Evolutionary conservation across 2,888 invertebrate genomes (phyloP).

Genomic region (Hirtodrosophila duncani): DNA sequence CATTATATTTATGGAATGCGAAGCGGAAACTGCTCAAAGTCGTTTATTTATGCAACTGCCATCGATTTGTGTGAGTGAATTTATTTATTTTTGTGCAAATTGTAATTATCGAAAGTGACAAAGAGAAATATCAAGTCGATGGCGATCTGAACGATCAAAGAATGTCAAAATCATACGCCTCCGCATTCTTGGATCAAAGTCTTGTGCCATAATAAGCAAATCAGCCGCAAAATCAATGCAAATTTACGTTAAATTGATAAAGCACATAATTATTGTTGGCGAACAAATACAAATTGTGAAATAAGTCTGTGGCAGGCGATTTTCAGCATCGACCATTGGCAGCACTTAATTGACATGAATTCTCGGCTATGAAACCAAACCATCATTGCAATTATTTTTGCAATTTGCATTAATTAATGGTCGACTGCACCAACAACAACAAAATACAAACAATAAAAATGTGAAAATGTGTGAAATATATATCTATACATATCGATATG

Average conservation of each 20-base stretch:
- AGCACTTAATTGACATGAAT: too few relatives aligned
- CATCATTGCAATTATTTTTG: conserved; percentile 16
- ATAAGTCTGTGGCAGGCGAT: neutral
- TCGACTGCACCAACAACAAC: neutral
- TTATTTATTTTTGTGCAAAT: neutral
- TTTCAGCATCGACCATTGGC: too few relatives aligned
- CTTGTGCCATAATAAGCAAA: conserved; percentile 40
- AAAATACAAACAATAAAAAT: conserved; percentile 4
- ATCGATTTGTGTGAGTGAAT: conserved; percentile 34
- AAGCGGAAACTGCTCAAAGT: conserved; percentile 25
- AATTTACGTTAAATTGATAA: conserved; percentile 36
- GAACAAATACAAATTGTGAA: neutral
- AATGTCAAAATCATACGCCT: conserved; percentile 22
- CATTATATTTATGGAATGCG: conserved; percentile 18
- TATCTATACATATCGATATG: neutral
- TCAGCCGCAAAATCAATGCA: conserved; percentile 53
- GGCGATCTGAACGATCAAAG: conserved; percentile 30
- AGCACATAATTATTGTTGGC: conserved; percentile 36
- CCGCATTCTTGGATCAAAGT: conserved; percentile 45
- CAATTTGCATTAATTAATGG: conserved; percentile 37
- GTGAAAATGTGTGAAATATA: conserved; percentile 26
- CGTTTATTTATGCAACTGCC: conserved; percentile 35
- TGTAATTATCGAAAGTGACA: conserved; percentile 28
- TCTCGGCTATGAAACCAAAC: neutral
- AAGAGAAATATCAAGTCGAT: conserved; percentile 30